phyloP scores from a whole-genome alignment of 2,888 invertebrate genomes.

The Teinopalpus imperialis region DNA sequence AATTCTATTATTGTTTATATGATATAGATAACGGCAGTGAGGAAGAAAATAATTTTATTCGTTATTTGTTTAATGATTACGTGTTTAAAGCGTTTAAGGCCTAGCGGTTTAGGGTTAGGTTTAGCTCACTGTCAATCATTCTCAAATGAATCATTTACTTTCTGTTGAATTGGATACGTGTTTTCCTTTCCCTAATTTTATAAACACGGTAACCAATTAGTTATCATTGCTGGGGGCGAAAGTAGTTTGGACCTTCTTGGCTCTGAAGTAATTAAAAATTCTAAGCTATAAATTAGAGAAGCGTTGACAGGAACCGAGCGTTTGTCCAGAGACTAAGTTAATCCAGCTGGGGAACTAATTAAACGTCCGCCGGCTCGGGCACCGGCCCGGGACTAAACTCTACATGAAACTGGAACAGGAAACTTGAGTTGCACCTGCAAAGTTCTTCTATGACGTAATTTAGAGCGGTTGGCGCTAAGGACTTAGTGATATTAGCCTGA shows the following conservation, averaged over 20 bases:
- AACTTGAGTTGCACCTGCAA: slow-evolving; percentile 24
- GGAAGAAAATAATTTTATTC: too few species aligned
- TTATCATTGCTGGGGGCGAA: too few species aligned
- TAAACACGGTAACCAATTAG: too few species aligned
- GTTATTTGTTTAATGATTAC: too few species aligned
- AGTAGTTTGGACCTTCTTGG: too few species aligned
- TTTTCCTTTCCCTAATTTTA: too few species aligned
- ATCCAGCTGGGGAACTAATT: slow-evolving; percentile 51
- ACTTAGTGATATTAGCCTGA: too few species aligned
- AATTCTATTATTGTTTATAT: slow-evolving; percentile 2
- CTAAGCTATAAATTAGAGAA: slow-evolving; percentile 1
- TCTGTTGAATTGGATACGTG: too few species aligned
- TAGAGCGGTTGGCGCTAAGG: slow-evolving; percentile 14
- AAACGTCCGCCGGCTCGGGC: slow-evolving; percentile 42
- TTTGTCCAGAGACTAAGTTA: slow-evolving; percentile 34
- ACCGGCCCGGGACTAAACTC: slow-evolving; percentile 38
- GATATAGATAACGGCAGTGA: neutral
- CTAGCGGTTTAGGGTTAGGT: too few species aligned
- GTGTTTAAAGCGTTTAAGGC: too few species aligned
- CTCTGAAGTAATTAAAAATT: neutral
- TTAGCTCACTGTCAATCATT: too few species aligned
- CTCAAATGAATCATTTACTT: too few species aligned
- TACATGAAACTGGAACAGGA: slow-evolving; percentile 34
- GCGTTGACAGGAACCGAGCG: slow-evolving; percentile 29
- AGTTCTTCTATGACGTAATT: slow-evolving; percentile 25